Conservation (phyloP, 2,113 vertebrate species). For the Eulemur rufifrons region DNA sequence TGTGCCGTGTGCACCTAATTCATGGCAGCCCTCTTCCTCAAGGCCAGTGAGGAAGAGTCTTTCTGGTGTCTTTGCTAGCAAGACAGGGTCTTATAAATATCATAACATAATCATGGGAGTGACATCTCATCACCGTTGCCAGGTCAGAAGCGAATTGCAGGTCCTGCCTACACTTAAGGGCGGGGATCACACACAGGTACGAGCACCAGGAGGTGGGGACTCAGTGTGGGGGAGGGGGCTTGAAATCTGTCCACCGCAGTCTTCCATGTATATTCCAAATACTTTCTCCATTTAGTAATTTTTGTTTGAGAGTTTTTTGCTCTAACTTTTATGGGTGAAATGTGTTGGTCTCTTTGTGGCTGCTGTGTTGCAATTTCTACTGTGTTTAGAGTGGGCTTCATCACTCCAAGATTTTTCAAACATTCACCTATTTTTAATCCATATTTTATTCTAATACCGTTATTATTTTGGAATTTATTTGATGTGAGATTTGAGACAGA, state of each 20-base stretch:
- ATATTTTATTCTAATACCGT: not conserved
- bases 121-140: too few relatives aligned
- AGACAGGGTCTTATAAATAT: not conserved
- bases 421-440: not conserved
- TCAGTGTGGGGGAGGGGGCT: too few relatives aligned
- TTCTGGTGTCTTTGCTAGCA: not conserved
- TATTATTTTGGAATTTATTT: conserved; percentile 6
- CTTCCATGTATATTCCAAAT: not conserved
- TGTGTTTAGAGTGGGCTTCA: not conserved
- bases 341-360: not conserved
- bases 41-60: not conserved
- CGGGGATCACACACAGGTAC: not conserved
- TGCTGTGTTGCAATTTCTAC: not conserved
- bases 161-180: not conserved
- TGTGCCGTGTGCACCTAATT: not conserved
- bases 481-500: not conserved
- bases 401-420: not conserved
- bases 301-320: not conserved
- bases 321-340: not conserved
- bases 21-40: not conserved
- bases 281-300: not conserved
- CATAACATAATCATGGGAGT: not conserved
- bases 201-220: not conserved
- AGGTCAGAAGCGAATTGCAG: not conserved
- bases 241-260: not conserved